These are phyloP conservation scores for Hydropotes inermis DNA, from an alignment of 2,113 vertebrate species.

Conservation along the genomic window DNA sequence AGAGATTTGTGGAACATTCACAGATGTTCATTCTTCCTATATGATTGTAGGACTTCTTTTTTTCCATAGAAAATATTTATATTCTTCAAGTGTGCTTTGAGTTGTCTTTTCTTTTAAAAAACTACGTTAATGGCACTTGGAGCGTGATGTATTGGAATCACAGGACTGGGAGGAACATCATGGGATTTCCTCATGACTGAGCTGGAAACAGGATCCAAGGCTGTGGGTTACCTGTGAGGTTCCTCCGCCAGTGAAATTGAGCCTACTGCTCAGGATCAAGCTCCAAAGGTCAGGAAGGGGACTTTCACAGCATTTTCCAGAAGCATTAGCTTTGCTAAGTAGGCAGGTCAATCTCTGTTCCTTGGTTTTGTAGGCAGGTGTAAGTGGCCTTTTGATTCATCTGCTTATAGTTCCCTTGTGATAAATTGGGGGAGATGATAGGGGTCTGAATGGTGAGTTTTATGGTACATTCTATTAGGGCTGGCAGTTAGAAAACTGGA, in stretches of 20 bases:
- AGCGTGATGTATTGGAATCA: background rate
- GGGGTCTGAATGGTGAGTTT: too few species aligned
- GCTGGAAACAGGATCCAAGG: background rate
- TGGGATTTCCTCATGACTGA: background rate
- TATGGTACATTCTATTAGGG: background rate
- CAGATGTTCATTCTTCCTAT: background rate
- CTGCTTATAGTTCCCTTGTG: background rate
- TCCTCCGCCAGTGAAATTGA: background rate
- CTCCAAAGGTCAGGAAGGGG: background rate
- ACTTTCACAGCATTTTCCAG: background rate
- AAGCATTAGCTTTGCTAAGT: background rate
- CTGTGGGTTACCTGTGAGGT: background rate
- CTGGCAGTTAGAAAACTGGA: background rate
- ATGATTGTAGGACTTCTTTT: background rate
- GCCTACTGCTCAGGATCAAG: background rate
- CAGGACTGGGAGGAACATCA: background rate
- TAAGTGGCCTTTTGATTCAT: background rate
- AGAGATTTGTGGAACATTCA: background rate
- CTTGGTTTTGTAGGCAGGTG: background rate
- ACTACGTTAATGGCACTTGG: background rate
- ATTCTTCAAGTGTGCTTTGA: background rate
- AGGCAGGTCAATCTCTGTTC: background rate
- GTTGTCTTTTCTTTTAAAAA: background rate
- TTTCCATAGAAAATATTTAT: conserved; percentile 1
- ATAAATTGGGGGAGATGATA: background rate